Percentiles rank a stretch among this genome's conserved stretches.
Evolutionary conservation across 2,113 vertebrate species (phyloP).

Genomic region (Bufo bufo): DNA sequence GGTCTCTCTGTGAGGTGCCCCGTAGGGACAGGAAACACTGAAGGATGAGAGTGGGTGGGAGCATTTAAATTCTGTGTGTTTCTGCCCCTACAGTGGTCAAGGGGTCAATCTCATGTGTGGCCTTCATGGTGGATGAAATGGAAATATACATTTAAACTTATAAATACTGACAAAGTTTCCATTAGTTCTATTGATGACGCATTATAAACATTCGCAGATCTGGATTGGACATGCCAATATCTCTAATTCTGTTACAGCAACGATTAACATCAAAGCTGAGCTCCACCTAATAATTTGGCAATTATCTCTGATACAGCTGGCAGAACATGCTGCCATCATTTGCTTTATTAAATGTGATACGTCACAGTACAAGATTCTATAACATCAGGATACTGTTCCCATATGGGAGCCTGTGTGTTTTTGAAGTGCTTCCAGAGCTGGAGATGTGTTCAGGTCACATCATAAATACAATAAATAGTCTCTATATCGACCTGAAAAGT

Average conservation of each 20-base stretch:
- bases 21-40: too few species aligned
- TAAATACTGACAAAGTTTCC: not conserved
- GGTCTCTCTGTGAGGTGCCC: too few species aligned
- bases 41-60: too few species aligned
- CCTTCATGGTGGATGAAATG: too few species aligned
- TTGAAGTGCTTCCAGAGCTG: not conserved
- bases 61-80: too few species aligned
- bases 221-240: not conserved
- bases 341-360: not conserved
- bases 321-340: not conserved
- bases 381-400: not conserved
- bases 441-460: not conserved
- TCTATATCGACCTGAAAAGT: not conserved
- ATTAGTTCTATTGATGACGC: not conserved
- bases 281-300: slow-evolving; percentile 12
- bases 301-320: not conserved
- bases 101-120: too few species aligned
- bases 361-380: not conserved
- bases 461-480: not conserved
- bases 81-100: too few species aligned
- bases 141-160: not conserved
- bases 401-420: not conserved
- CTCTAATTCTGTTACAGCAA: not conserved
- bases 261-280: not conserved
- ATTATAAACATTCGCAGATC: not conserved